These are phyloP conservation scores for Pemphigus obesinymphae DNA, from an alignment of 1,140 invertebrate genomes.

Conservation along the genomic window DNA sequence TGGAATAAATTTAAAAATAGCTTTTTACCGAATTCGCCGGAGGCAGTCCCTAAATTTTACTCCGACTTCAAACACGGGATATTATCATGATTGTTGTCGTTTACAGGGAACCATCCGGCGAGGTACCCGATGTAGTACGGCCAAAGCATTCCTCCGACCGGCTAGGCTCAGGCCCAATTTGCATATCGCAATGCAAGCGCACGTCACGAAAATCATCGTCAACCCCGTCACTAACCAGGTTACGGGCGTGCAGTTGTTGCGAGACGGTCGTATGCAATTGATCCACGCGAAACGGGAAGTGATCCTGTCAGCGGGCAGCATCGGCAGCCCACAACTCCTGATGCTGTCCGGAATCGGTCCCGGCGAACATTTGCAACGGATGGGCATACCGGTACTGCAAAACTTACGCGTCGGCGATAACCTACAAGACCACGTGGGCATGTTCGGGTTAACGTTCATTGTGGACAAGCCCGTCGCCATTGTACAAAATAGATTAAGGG, in stretches of 20 bases:
- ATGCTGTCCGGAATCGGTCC: slow-evolving; percentile 87
- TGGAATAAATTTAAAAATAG: no score
- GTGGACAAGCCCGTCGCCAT: slow-evolving; percentile 71
- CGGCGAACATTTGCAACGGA: slow-evolving; percentile 62
- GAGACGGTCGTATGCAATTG: slow-evolving; percentile 61
- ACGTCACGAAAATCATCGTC: slow-evolving; percentile 67
- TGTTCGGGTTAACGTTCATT: slow-evolving; percentile 73
- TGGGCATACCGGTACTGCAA: slow-evolving; percentile 66
- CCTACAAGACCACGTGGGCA: slow-evolving; percentile 76
- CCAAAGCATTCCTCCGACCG: slow-evolving; percentile 81
- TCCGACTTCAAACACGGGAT: no score
- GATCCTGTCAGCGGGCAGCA: slow-evolving; percentile 71
- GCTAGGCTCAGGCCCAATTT: slow-evolving; percentile 71
- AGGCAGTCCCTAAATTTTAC: no score
- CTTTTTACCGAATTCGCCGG: no score
- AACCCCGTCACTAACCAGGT: slow-evolving; percentile 67
- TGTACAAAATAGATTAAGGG: slow-evolving; percentile 57
- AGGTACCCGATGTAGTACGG: slow-evolving; percentile 81
- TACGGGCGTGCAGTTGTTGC: slow-evolving; percentile 68
- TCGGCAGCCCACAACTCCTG: slow-evolving; percentile 74
- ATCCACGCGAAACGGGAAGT: slow-evolving; percentile 70
- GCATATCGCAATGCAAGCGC: slow-evolving; percentile 70
- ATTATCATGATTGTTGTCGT: no score
- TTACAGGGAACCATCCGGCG: slow-evolving; percentile 71
- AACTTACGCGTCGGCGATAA: slow-evolving; percentile 67